Percentiles rank a stretch among this genome's conserved stretches.
Conservation (phyloP, 2,888 invertebrate genomes). For the Pomacea canaliculata region DNA sequence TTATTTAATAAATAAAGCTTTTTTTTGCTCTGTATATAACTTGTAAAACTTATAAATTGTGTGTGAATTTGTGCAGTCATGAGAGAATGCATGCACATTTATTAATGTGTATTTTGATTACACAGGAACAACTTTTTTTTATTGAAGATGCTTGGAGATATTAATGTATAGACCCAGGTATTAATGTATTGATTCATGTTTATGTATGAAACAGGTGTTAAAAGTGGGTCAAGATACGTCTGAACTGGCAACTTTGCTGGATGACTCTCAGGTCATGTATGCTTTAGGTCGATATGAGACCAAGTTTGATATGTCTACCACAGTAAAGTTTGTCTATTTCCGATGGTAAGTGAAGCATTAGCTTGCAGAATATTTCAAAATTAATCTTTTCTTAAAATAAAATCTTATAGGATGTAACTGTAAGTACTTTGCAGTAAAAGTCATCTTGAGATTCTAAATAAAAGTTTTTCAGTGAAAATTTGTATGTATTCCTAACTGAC, state of each 20-base stretch:
- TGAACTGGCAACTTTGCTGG: conserved; percentile 45
- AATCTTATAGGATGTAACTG: no score
- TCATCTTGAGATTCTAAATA: no score
- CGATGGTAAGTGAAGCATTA: conserved; percentile 58
- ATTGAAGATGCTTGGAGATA: not conserved
- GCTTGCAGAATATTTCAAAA: no score
- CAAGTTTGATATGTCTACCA: conserved; percentile 65
- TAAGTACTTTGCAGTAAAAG: no score
- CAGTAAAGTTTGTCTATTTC: conserved; percentile 67
- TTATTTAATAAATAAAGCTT: not conserved
- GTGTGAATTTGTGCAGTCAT: not conserved
- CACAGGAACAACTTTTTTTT: not conserved
- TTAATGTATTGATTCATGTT: no score
- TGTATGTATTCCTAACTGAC: no score
- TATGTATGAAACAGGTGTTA: conserved; percentile 33
- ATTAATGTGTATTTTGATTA: not conserved
- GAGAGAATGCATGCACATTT: not conserved
- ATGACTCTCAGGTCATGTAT: conserved; percentile 59
- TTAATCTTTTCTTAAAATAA: no score
- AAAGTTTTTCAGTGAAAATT: no score
- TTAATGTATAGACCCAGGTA: not conserved
- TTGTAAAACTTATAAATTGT: conserved; percentile 5
- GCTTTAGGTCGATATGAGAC: conserved; percentile 61
- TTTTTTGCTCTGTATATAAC: not conserved
- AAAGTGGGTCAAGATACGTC: conserved; percentile 46